These are phyloP conservation scores for Odocoileus virginianus DNA, from an alignment of 2,113 vertebrate species.

Conservation along the genomic window DNA sequence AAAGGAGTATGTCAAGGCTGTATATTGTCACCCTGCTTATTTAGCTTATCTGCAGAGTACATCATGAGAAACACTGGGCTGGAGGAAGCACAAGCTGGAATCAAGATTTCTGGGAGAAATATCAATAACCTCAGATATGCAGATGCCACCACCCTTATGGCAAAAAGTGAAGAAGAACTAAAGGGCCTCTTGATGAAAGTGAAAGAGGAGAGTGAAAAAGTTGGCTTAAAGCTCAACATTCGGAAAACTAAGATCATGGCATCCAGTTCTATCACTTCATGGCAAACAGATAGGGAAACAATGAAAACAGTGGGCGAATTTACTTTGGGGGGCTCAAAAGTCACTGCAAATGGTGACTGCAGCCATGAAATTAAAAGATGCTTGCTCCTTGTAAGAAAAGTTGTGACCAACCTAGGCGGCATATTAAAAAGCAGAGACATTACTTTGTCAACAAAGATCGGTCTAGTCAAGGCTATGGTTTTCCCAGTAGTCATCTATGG, in stretches of 20 bases:
- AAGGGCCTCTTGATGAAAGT: not conserved
- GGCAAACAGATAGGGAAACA: not conserved
- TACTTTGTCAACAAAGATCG: not conserved
- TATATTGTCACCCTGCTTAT: not conserved
- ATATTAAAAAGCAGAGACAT: not conserved
- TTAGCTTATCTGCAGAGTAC: not conserved
- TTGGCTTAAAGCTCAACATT: not conserved
- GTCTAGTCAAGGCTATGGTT: not conserved
- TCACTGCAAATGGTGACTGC: not conserved
- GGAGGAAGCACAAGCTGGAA: not conserved
- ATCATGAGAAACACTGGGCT: not conserved
- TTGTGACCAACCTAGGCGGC: not conserved
- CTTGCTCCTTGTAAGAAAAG: not conserved
- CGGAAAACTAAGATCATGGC: not conserved
- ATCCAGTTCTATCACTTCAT: not conserved
- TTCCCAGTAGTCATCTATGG: not conserved
- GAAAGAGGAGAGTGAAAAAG: not conserved
- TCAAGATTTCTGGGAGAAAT: not conserved
- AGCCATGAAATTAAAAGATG: not conserved
- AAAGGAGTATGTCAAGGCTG: not conserved
- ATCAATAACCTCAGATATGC: not conserved
- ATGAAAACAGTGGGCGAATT: not conserved
- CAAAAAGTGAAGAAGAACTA: not conserved
- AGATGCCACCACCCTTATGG: not conserved
- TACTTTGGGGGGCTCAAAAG: not conserved